Conservation (phyloP, 1,140 invertebrate species). For the Aricia agestis region DNA sequence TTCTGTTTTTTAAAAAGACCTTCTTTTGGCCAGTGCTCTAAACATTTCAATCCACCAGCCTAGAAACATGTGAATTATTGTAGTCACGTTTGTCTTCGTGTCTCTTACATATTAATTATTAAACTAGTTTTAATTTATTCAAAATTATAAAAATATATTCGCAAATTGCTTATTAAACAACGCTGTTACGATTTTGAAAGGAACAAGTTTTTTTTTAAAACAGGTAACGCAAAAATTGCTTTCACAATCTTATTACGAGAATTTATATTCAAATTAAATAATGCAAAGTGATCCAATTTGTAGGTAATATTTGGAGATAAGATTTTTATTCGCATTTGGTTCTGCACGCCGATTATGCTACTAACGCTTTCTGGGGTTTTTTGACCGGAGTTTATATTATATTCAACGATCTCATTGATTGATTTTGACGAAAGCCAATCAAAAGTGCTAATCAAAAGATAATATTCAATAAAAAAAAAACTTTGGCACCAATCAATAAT, state of each 20-base stretch:
- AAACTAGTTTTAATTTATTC: background rate
- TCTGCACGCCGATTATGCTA: too few relatives aligned
- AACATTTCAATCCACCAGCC: too few relatives aligned
- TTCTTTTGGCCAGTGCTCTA: background rate
- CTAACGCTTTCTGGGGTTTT: too few relatives aligned
- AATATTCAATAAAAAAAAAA: too few relatives aligned
- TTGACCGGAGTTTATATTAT: too few relatives aligned
- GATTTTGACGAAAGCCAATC: too few relatives aligned
- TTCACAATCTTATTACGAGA: background rate
- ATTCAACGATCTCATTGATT: too few relatives aligned
- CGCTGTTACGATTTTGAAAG: background rate
- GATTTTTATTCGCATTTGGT: too few relatives aligned
- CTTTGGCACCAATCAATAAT: too few relatives aligned
- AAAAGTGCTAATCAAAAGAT: too few relatives aligned
- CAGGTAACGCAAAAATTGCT: background rate
- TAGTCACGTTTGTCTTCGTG: background rate
- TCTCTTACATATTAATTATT: background rate
- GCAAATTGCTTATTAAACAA: too few relatives aligned
- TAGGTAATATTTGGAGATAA: background rate
- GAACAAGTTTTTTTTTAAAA: background rate
- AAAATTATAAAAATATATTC: background rate
- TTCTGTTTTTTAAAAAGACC: background rate
- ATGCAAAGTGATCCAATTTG: background rate
- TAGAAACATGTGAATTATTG: background rate
- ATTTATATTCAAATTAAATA: background rate